Conservation (phyloP, 1,140 invertebrate genomes). For the Polypedilum pembai region DNA sequence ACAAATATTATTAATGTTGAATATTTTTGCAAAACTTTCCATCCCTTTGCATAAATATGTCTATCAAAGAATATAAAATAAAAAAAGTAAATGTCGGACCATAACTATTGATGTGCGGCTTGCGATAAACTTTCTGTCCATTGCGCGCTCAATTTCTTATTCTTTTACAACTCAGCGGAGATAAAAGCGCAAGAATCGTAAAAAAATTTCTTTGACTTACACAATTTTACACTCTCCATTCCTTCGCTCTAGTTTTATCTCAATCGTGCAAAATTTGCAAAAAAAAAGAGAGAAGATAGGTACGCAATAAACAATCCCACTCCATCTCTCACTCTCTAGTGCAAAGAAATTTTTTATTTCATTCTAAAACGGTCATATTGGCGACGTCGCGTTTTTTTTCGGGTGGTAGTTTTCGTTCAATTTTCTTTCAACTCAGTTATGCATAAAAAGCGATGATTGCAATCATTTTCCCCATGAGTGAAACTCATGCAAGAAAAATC, state of each 20-base stretch:
- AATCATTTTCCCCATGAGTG: not conserved
- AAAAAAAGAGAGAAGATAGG: slow-evolving; percentile 11
- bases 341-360: not conserved
- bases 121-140: no score
- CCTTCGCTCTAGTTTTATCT: not conserved
- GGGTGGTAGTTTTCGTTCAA: not conserved
- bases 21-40: no score
- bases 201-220: no score
- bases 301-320: slow-evolving; percentile 5
- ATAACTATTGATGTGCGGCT: no score
- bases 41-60: no score
- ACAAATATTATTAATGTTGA: no score
- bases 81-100: no score
- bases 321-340: not conserved
- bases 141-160: no score
- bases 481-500: not conserved
- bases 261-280: not conserved
- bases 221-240: no score
- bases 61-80: no score
- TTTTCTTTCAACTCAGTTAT: slow-evolving; percentile 18
- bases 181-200: no score
- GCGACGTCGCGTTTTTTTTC: slow-evolving; percentile 21
- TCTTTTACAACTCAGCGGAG: no score
- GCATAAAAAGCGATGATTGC: slow-evolving; percentile 16
- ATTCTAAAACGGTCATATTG: slow-evolving; percentile 24